Evolutionary conservation across 2,888 invertebrate species (phyloP), one percentile per base, ranked within the genome.

Genomic region (Chirona hameri): DNA sequence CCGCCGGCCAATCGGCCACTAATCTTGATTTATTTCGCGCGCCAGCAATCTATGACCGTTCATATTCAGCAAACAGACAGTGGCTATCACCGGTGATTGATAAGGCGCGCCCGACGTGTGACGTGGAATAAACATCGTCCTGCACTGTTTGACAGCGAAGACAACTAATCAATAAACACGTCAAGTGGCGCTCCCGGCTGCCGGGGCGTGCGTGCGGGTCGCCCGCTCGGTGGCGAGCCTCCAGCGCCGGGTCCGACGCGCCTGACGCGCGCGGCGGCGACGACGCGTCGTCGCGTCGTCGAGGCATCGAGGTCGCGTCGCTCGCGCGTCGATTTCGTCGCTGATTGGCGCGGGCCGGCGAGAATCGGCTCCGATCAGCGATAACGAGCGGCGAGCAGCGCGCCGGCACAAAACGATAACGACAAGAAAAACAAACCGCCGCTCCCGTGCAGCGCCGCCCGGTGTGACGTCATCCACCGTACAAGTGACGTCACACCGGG

Each of bases 111-210:
- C 76, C 39, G 15, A 21, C 24, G 21, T 10, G 39, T 24, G 76
- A 76, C 76, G 76, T 46, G 76, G 76, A 76, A 46, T 76, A 76
- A 76, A 76, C 76, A 76, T 24, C 24, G 24, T 12, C 24, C 7
- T 46, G 76, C 76, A 12, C 18, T 76, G 76, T 76, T 76, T 76
- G 76, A 76, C 76, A 46, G 76, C 31, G 76, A 27, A 39, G 76
- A 76, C 76, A 46, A 76, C 39, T 76, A 39, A 76, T 76, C 76
- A 76, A 76, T 76, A 76, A 76, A 76, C 76, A 76, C 76, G 46
- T 76, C 76, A 76, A 76, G 76, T 76, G 76, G 76, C 3, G 46
- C 72, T 15, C n/a, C n/a, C 12, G 65, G 27, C 65, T 4, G 10
- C 65, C 65, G 65, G 15, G 27, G 9, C 76, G 76, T 27, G 76